Conservation (phyloP, 2,113 vertebrate species). For the Corydoras sp. region DNA sequence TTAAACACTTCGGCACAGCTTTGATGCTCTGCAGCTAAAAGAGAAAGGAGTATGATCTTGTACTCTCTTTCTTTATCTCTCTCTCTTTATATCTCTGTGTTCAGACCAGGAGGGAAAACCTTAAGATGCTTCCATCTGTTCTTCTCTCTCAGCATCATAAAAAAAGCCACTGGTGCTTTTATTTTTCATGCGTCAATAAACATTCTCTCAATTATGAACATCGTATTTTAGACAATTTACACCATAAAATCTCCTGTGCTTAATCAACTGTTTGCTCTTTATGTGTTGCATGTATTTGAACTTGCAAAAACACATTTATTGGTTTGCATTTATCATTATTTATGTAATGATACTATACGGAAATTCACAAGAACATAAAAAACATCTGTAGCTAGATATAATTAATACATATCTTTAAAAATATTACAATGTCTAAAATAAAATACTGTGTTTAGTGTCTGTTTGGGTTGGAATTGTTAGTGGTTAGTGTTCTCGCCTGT, state of each 20-base stretch:
- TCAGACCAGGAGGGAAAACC: constrained; percentile 12
- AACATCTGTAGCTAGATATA: too few species aligned
- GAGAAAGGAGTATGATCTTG: constrained; percentile 4
- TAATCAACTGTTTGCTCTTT: not conserved
- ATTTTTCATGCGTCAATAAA: not conserved
- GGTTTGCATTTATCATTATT: too few species aligned
- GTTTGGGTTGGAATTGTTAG: too few species aligned
- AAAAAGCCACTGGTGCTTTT: not conserved
- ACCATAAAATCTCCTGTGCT: not conserved
- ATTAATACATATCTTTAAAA: too few species aligned
- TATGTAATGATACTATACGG: not conserved
- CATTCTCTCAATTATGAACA: not conserved
- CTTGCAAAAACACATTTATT: not conserved
- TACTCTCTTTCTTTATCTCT: constrained; percentile 2
- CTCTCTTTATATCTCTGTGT: not conserved
- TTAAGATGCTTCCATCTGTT: constrained; percentile 40
- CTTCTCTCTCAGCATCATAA: constrained; percentile 22
- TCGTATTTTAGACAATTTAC: not conserved
- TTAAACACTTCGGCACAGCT: constrained; percentile 34
- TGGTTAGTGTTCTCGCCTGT: too few species aligned
- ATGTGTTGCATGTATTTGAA: not conserved
- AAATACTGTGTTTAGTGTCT: too few species aligned
- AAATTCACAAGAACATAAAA: too few species aligned
- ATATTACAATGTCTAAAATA: too few species aligned
- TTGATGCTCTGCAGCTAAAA: constrained; percentile 25